Conservation (phyloP, 2,113 vertebrate species). For the Hirundichthys speculiger region DNA sequence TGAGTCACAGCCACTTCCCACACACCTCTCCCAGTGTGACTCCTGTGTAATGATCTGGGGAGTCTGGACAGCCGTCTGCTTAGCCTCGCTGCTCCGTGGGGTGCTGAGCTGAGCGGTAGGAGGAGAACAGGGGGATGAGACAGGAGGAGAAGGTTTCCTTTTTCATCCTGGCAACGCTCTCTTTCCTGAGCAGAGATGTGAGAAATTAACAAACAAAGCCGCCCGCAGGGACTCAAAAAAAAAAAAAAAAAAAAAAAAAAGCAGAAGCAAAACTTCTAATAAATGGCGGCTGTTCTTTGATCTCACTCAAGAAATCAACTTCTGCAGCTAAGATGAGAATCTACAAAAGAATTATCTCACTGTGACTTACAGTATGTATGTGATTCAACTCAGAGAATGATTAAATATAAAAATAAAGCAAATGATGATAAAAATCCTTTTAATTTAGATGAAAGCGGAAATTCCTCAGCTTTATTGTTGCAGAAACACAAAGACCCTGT, state of each 20-base stretch:
- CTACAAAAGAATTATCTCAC: slow-evolving; percentile 9
- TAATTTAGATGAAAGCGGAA: slow-evolving; percentile 31
- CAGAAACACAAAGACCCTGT: slow-evolving; percentile 28
- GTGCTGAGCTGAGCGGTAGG: slow-evolving; percentile 50
- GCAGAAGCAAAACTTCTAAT: slow-evolving; percentile 42
- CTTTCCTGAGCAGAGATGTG: slow-evolving; percentile 51
- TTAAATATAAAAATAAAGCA: slow-evolving; percentile 22
- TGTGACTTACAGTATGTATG: slow-evolving; percentile 12
- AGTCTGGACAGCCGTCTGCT: slow-evolving; percentile 69
- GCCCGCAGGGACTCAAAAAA: slow-evolving; percentile 51
- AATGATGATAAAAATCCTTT: slow-evolving; percentile 10
- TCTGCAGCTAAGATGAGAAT: slow-evolving; percentile 14
- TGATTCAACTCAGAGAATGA: slow-evolving; percentile 22
- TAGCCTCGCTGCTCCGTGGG: slow-evolving; percentile 39
- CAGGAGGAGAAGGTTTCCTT: slow-evolving; percentile 36
- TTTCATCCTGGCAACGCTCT: slow-evolving; percentile 45
- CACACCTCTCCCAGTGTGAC: slow-evolving; percentile 66
- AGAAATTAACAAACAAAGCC: slow-evolving; percentile 63
- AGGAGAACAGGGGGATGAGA: slow-evolving; percentile 34
- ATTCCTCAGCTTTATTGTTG: slow-evolving; percentile 36
- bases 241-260: too few species aligned
- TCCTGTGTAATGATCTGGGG: slow-evolving; percentile 70
- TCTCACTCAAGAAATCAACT: slow-evolving; percentile 26
- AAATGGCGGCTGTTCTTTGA: slow-evolving; percentile 37
- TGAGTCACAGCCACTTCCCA: slow-evolving; percentile 58